Base-by-base conservation (phyloP, 2,888 invertebrate species). In the Drosophila lutescens region DNA sequence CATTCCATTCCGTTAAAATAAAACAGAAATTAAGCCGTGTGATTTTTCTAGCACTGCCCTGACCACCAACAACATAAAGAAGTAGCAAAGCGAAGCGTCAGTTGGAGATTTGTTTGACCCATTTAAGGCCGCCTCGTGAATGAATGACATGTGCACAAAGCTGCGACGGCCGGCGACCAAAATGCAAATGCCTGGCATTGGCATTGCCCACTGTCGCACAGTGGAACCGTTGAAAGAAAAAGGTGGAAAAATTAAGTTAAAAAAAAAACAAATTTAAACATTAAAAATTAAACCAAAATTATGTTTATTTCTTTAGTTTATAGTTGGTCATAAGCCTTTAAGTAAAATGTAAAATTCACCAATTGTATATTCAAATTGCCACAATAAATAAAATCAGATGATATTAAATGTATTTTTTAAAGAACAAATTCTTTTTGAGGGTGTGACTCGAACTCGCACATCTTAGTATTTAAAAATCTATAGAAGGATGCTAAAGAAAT, bases 41-140 rank as follows among this genome's bases (percentile, higher is more conserved):
- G 83, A 83, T 88, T 66, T 83, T 88, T 83, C 86, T 85, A 58
- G 86, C 65, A 15, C 57, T 80, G 62, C 68, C 68, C 46, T 63
- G 62, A 63, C 86, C 80, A 83, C 44, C 67, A 66, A 53, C 32
- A 34, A 58, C 47, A 47, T 12, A 17, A 44, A 59, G 20, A 34
- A 40, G 50, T 50, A 50, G 20, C 15, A 26, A 54, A 43, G 53
- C 54, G 61, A 46, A 38, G 55, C 55, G 59, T 54, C 69, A 44
- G 67, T 72, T 69, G 68, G 86, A 86, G 80, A 84, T 84, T 88
- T 84, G 80, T 88, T 80, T 83, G 86, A 88, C 83, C 86, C 86
- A 88, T 86, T 88, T 84, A 68, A 43, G 55, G 59, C 41, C 43
- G 44, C 43, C 46, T 32, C 55, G 72, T 43, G 61, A 54, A 60